A percentile compares a stretch with the other conserved stretches of the same genome.
Evolutionary conservation across 2,888 invertebrate genomes (phyloP).

Genomic region (Exephanes ischioxanthus): DNA sequence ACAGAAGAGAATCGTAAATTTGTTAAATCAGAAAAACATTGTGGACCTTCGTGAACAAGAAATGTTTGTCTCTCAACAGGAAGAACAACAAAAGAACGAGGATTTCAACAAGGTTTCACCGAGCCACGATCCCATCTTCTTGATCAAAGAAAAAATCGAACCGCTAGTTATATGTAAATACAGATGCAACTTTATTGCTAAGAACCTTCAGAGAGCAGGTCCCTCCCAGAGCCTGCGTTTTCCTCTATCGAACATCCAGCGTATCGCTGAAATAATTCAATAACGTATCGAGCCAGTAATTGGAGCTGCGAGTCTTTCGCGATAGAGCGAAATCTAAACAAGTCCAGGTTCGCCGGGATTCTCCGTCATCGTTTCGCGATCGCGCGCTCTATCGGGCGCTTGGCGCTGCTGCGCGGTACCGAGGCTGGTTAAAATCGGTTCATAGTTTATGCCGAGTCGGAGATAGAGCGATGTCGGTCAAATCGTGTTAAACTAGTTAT

Average conservation of each 20-base stretch:
- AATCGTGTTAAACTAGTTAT: constrained; percentile 63
- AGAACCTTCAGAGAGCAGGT: neutral
- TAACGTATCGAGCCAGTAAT: constrained; percentile 54
- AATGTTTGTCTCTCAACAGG: too few species aligned
- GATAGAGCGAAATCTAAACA: constrained; percentile 54
- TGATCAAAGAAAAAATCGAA: neutral
- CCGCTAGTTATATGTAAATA: neutral
- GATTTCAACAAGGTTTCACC: too few species aligned
- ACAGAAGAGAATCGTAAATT: too few species aligned
- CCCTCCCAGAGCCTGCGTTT: neutral
- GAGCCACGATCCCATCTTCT: neutral
- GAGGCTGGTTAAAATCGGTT: constrained; percentile 34
- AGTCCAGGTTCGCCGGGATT: constrained; percentile 4
- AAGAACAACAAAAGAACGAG: too few species aligned
- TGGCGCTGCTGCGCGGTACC: neutral
- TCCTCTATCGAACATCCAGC: neutral
- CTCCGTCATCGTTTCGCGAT: constrained; percentile 10
- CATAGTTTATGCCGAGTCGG: constrained; percentile 49
- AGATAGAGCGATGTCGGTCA: constrained; percentile 63
- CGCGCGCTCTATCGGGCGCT: neutral
- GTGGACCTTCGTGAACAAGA: too few species aligned
- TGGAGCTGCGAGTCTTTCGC: constrained; percentile 42
- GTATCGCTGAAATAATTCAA: constrained; percentile 52
- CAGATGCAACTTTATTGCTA: neutral
- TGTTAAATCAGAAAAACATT: too few species aligned